Percentiles rank a stretch among this genome's conserved stretches.
These are phyloP conservation scores for Apamea crenata DNA, from an alignment of 2,888 invertebrate genomes.

Conservation along the genomic window DNA sequence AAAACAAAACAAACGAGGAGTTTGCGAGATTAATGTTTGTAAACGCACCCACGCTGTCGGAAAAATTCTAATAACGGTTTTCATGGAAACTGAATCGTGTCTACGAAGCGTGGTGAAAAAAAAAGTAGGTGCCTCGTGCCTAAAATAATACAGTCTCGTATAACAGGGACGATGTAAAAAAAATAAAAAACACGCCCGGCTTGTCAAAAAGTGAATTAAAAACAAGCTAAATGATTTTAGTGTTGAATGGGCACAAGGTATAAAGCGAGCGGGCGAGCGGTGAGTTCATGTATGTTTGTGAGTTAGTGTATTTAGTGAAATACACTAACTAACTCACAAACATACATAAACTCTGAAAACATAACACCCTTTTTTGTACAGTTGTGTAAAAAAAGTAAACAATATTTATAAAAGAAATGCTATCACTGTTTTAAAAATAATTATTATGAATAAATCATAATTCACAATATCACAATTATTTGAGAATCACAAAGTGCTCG, in stretches of 20 bases:
- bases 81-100: constrained; percentile 2
- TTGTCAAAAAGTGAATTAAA: too few relatives aligned
- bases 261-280: too few relatives aligned
- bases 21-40: constrained; percentile 1
- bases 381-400: not conserved
- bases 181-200: too few relatives aligned
- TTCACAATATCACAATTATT: not conserved
- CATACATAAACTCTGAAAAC: too few relatives aligned
- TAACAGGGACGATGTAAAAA: not conserved
- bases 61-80: constrained; percentile 1
- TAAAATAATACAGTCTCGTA: not conserved
- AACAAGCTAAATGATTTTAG: too few relatives aligned
- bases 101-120: not conserved
- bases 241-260: too few relatives aligned
- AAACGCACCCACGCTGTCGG: not conserved
- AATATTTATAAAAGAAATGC: not conserved
- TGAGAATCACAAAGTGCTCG: not conserved
- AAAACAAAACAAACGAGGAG: not conserved
- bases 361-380: too few relatives aligned
- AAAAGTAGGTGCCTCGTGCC: too few relatives aligned
- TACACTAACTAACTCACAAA: too few relatives aligned
- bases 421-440: not conserved
- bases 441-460: not conserved
- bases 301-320: too few relatives aligned
- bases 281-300: too few relatives aligned